Conservation (phyloP, 2,888 invertebrate species). For the Cryptosula pallasiana region DNA sequence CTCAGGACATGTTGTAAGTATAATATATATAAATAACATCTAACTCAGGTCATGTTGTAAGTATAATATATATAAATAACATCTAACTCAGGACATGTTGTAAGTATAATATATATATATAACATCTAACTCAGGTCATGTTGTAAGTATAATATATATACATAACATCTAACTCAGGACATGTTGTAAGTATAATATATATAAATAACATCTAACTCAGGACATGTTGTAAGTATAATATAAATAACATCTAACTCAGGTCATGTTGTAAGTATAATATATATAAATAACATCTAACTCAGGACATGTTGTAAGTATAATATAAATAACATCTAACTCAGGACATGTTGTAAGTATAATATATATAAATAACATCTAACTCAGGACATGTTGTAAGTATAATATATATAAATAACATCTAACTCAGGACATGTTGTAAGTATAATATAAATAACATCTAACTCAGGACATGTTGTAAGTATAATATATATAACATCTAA, state of each 20-base stretch:
- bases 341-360: no score
- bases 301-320: background rate
- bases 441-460: background rate
- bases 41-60: background rate
- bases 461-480: background rate
- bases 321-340: no score
- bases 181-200: background rate
- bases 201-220: background rate
- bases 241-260: no score
- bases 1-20: background rate
- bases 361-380: background rate
- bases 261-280: no score
- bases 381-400: background rate
- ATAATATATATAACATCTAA: background rate
- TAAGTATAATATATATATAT: background rate
- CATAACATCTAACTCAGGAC: background rate
- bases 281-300: background rate
- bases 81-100: background rate
- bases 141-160: background rate
- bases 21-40: background rate
- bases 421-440: background rate
- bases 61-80: background rate
- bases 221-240: background rate
- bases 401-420: background rate
- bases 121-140: background rate